Conservation (phyloP, 2,113 vertebrate species). For the Psettodes erumei region DNA sequence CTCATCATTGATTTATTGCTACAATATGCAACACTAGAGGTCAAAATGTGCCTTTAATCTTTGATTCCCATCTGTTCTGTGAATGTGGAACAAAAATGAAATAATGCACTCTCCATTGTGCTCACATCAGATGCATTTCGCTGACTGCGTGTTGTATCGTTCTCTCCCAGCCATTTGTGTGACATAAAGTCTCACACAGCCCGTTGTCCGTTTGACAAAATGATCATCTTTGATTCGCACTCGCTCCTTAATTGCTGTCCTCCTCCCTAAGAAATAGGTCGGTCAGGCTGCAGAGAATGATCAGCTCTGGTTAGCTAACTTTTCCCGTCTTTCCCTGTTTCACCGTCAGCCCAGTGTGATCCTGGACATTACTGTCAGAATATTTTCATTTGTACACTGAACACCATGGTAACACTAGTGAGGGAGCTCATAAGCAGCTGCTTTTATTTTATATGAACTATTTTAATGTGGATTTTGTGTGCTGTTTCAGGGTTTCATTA, state of each 20-base stretch:
- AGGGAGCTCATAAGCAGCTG: conserved; percentile 8
- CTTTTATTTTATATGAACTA: conserved; percentile 36
- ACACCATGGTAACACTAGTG: neutral
- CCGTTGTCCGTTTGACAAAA: neutral
- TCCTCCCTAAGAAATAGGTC: conserved; percentile 37
- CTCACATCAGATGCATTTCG: neutral
- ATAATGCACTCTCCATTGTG: neutral
- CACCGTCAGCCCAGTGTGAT: conserved; percentile 22
- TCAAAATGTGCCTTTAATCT: neutral
- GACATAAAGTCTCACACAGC: neutral
- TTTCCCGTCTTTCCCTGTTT: neutral
- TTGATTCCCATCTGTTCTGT: conserved; percentile 2
- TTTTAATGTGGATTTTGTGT: conserved; percentile 36
- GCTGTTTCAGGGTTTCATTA: conserved; percentile 61
- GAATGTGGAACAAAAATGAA: neutral
- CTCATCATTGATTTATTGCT: neutral
- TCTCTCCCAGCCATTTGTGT: conserved; percentile 1
- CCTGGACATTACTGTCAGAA: conserved; percentile 16
- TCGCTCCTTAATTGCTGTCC: conserved; percentile 35
- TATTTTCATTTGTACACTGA: conserved; percentile 26
- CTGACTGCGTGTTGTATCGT: neutral
- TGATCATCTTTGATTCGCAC: conserved; percentile 4
- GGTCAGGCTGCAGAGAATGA: conserved; percentile 16
- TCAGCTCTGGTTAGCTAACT: conserved; percentile 1
- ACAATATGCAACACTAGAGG: neutral